Evolutionary conservation across 2,113 vertebrate genomes (phyloP).

Genomic region (Arvicanthis niloticus): DNA sequence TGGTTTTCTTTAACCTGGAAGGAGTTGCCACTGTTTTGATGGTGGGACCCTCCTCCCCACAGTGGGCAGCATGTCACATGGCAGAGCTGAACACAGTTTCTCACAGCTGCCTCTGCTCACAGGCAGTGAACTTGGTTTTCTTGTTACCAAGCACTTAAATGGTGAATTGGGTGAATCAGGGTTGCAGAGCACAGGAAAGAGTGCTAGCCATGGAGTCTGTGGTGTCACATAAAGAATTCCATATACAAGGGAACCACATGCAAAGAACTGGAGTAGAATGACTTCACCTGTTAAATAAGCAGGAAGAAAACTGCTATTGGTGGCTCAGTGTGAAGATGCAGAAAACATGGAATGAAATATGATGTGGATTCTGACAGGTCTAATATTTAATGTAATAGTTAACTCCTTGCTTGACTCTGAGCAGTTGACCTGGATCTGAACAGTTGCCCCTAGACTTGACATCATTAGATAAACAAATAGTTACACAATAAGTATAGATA

Average conservation of each 20-base stretch:
- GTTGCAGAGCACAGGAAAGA: background rate
- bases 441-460: background rate
- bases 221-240: background rate
- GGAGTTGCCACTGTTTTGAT: background rate
- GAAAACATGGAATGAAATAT: background rate
- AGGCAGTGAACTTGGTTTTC: background rate
- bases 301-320: background rate
- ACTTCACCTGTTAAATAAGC: background rate
- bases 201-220: background rate
- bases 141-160: background rate
- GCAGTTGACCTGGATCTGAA: background rate
- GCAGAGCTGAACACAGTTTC: background rate
- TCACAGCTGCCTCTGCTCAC: background rate
- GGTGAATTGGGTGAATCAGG: background rate
- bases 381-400: background rate
- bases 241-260: background rate
- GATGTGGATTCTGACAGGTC: background rate
- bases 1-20: background rate
- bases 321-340: background rate
- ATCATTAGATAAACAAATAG: background rate
- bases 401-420: background rate
- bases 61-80: background rate
- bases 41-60: background rate
- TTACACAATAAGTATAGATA: background rate
- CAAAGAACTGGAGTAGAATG: background rate